A percentile compares a stretch with the other conserved stretches of the same genome.
phyloP scores from a whole-genome alignment of 2,113 vertebrate species.

The Phyllostomus hastatus region DNA sequence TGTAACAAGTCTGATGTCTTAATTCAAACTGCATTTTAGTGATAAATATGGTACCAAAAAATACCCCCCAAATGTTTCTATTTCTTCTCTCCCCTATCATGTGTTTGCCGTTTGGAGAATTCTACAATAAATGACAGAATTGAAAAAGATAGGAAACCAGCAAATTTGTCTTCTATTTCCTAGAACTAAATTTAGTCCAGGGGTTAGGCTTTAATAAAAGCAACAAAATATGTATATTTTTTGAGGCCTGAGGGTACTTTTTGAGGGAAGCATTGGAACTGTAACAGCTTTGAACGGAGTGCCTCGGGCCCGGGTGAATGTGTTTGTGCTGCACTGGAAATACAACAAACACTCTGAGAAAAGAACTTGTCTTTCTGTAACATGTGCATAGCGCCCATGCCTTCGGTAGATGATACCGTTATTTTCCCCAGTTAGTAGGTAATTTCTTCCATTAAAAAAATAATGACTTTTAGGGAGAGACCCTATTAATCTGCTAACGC shows the following conservation, averaged over 20 bases:
- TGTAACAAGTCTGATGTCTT: constrained; percentile 46
- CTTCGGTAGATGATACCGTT: neutral
- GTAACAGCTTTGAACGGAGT: constrained; percentile 48
- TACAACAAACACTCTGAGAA: constrained; percentile 17
- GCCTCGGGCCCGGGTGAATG: constrained; percentile 49
- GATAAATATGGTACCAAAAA: constrained; percentile 19
- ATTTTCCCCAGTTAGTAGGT: constrained; percentile 38
- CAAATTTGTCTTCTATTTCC: constrained; percentile 50
- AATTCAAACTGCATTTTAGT: constrained; percentile 44
- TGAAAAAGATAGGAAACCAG: neutral
- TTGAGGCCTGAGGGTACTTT: constrained; percentile 51
- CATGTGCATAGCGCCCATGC: neutral
- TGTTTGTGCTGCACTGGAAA: constrained; percentile 27
- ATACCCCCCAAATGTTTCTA: neutral
- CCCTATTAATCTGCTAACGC: neutral
- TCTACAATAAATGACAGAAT: constrained; percentile 38
- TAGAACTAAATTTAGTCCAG: constrained; percentile 62
- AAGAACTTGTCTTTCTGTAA: constrained; percentile 40
- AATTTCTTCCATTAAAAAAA: constrained; percentile 47
- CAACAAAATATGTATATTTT: neutral
- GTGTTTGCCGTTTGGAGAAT: constrained; percentile 60
- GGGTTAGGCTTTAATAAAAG: constrained; percentile 54
- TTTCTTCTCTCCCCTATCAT: constrained; percentile 22
- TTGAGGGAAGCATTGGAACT: constrained; percentile 48
- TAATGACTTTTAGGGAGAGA: constrained; percentile 12